Evolutionary conservation across 2,797 vertebrate species (phyloP).

Genomic region (Chiroxiphia lanceolata): DNA sequence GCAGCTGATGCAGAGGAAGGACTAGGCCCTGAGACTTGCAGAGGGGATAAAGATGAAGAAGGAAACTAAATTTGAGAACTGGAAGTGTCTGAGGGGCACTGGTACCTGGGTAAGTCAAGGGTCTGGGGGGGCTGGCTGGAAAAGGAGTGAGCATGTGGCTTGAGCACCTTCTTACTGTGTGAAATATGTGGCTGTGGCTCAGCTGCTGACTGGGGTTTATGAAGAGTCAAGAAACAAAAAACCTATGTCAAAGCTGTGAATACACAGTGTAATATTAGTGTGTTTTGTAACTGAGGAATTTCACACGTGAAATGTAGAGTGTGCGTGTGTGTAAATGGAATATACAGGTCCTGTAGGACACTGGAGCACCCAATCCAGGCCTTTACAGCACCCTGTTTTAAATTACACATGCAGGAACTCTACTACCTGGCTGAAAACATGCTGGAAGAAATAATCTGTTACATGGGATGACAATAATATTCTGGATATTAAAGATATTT

Average conservation of each 20-base stretch:
- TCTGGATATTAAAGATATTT: background rate
- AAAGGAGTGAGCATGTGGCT: background rate
- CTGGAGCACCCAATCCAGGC: background rate
- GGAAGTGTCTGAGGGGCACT: constrained; percentile 71
- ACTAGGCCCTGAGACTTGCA: constrained; percentile 81
- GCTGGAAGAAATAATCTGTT: background rate
- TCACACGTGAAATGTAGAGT: background rate
- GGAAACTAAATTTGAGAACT: constrained; percentile 59
- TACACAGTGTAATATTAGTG: background rate
- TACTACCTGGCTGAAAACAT: background rate
- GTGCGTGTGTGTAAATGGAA: background rate
- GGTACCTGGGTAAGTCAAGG: constrained; percentile 54
- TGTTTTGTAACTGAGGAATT: background rate
- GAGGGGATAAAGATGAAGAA: constrained; percentile 74
- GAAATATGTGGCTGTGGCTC: background rate
- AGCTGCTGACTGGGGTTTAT: background rate
- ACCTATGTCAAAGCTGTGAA: background rate
- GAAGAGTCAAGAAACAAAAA: background rate
- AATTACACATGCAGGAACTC: background rate
- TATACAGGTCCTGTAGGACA: background rate
- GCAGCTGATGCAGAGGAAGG: constrained; percentile 85
- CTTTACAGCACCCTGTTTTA: background rate
- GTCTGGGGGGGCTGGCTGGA: background rate
- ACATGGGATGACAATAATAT: background rate
- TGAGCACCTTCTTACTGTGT: background rate